Base-by-base conservation (phyloP, 2,797 vertebrate species). In the Merluccius polli region DNA sequence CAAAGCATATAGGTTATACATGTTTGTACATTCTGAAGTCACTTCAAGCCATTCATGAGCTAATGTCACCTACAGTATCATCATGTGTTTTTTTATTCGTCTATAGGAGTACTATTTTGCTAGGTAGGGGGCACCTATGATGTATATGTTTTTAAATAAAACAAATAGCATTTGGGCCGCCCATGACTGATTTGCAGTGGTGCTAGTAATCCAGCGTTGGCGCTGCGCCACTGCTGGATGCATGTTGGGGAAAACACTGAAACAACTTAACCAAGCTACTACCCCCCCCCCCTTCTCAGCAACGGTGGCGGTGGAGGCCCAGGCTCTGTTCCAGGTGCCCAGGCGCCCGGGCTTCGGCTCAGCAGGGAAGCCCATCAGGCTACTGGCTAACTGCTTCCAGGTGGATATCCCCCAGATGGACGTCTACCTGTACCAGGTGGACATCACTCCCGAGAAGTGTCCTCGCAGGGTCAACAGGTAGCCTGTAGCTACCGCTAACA, bases 321-420 rank as follows among this genome's bases (percentile, higher is more conserved):
- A 97, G 95, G 95, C 95, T 94, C 95, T 97, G 92, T 96, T 98
- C 79, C 92, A 87, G 85, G 92, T 97, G 93, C 97, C 97, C 85
- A 95, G 96, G 86, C 95, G 98, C 81, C 98, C 98, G 27, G 96
- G 97, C 92, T 98, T 97, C 97, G 97, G 97, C 95, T 97, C 96
- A 89, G 93, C 98, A 89, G 97, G 97, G 87, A 99, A 99, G 84
- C 95, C 96, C 89, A 99, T 99, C 95, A 98, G 98, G 91, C 93
- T 99, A 83, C 92, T 98, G 95, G 97, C 97, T 92, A 98, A 99
- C 94, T 99, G 97, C 94, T 98, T 98, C 94, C 96, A 98, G 94
- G 97, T 99, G 94, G 97, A 99, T 87, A 99, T 99, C 88, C 97
- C 97, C 93, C 98, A 98, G 93, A 98, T 99, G 84, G 97, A 99